Evolutionary conservation across 2,888 invertebrate genomes (phyloP).

Genomic region (Alviniconcha strummeri): DNA sequence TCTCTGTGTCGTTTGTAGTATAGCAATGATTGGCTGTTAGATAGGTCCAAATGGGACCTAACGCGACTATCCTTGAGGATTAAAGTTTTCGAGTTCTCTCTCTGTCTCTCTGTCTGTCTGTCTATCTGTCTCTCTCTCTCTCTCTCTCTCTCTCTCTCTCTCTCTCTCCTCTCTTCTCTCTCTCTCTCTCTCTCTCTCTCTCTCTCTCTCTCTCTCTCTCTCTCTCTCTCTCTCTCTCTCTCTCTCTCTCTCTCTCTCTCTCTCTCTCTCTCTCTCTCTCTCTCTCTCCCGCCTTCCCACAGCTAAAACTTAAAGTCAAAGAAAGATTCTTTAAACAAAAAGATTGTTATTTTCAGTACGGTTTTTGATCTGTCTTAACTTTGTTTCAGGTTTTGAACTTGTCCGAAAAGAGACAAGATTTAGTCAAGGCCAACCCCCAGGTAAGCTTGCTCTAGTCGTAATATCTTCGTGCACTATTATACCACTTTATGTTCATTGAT

Average conservation of each 20-base stretch:
- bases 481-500: too few species aligned
- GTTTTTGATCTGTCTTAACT: background rate
- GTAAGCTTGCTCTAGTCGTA: slow-evolving; percentile 43
- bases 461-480: too few species aligned
- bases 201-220: background rate
- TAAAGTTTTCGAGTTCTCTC: too few species aligned
- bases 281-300: background rate
- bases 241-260: background rate
- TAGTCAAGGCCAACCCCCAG: slow-evolving; percentile 81
- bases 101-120: background rate
- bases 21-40: too few species aligned
- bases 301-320: too few species aligned
- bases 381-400: slow-evolving; percentile 88
- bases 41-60: too few species aligned
- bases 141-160: background rate
- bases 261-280: background rate
- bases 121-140: background rate
- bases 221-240: background rate
- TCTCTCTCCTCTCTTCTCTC: too few species aligned
- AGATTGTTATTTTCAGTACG: too few species aligned
- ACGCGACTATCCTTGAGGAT: too few species aligned
- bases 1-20: too few species aligned
- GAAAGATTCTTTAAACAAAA: too few species aligned
- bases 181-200: background rate
- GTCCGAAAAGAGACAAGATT: slow-evolving; percentile 81